A percentile compares a stretch with the other conserved stretches of the same genome.
These are phyloP conservation scores for Calycopis cecrops DNA, from an alignment of 1,140 invertebrate species.

Conservation along the genomic window DNA sequence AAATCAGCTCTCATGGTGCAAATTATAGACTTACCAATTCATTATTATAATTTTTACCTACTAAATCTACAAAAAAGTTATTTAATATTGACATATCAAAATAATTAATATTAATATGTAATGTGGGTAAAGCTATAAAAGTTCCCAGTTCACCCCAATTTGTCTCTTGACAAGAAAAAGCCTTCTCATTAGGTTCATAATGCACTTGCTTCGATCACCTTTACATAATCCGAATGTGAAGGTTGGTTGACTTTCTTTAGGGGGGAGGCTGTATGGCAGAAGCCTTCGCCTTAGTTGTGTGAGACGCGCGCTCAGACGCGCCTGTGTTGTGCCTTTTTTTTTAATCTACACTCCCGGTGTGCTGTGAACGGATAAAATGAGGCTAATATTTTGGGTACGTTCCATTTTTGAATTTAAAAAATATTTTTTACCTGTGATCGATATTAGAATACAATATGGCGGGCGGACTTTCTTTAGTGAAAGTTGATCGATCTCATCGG, in stretches of 20 bases:
- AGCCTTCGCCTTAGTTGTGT: conserved; percentile 43
- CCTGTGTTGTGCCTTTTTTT: conserved; percentile 57
- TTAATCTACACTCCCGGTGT: conserved; percentile 42
- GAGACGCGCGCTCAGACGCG: conserved; percentile 56
- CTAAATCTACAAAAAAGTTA: too few species aligned
- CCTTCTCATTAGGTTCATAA: conserved; percentile 38
- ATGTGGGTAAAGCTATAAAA: too few species aligned
- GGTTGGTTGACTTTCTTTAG: conserved; percentile 60
- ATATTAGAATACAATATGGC: conserved; percentile 5
- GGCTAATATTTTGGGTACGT: conserved; percentile 66
- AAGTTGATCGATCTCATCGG: conserved; percentile 40
- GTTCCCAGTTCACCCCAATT: conserved; percentile 36
- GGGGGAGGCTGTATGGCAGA: conserved; percentile 46
- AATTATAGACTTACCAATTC: too few species aligned
- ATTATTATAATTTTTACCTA: too few species aligned
- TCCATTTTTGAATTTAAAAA: conserved; percentile 23
- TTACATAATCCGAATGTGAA: conserved; percentile 71
- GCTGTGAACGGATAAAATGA: conserved; percentile 64
- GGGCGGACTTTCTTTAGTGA: conserved; percentile 44
- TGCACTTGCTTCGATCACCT: conserved; percentile 44
- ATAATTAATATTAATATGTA: too few species aligned
- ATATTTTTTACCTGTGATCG: background rate
- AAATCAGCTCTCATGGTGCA: too few species aligned
- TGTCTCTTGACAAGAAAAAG: conserved; percentile 29
- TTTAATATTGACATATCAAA: too few species aligned